Conservation (phyloP, 2,888 invertebrate species). For the Melinaea marsaeus region DNA sequence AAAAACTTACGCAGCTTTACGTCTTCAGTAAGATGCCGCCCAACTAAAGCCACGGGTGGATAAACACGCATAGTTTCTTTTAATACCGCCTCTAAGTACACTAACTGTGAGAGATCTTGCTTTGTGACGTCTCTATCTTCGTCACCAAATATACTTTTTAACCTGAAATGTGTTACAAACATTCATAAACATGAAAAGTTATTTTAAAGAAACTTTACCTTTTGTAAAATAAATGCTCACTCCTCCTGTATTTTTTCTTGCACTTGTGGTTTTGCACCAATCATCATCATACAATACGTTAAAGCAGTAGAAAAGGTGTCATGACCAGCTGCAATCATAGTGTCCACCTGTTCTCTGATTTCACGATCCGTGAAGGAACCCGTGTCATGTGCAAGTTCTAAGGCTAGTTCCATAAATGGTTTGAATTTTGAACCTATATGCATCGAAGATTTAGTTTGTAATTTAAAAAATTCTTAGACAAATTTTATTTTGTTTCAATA, state of each 20-base stretch:
- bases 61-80: constrained; percentile 53
- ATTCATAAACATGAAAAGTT: too few species aligned
- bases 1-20: constrained; percentile 36
- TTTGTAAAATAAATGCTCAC: background rate
- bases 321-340: constrained; percentile 77
- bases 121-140: constrained; percentile 47
- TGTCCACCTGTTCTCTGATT: constrained; percentile 77
- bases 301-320: constrained; percentile 68
- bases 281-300: constrained; percentile 58
- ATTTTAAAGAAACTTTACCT: background rate
- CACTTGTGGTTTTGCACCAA: constrained; percentile 61
- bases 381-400: constrained; percentile 51
- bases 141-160: constrained; percentile 44
- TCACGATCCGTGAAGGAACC: constrained; percentile 67
- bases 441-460: too few species aligned
- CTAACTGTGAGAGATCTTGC: constrained; percentile 44
- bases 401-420: constrained; percentile 74
- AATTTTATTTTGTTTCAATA: too few species aligned
- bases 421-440: constrained; percentile 57
- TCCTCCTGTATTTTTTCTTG: constrained; percentile 42
- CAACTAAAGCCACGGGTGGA: constrained; percentile 47
- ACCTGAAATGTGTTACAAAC: constrained; percentile 32
- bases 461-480: too few species aligned
- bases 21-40: constrained; percentile 45
- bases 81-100: constrained; percentile 51